These are phyloP conservation scores for Acanthisitta chloris DNA, from an alignment of 2,113 vertebrate genomes.

Conservation along the genomic window DNA sequence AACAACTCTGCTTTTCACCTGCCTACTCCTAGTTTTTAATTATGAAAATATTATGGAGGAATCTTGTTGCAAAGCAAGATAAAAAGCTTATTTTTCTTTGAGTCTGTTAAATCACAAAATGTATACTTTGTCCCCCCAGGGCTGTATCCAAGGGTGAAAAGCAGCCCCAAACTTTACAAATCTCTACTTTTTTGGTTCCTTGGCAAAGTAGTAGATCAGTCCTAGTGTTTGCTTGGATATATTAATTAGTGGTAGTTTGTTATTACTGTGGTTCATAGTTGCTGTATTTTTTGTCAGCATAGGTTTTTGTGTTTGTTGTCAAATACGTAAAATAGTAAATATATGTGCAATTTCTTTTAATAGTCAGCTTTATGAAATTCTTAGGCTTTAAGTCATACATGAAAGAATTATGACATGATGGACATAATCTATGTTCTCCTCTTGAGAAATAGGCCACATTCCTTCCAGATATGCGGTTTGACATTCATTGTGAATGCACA, in stretches of 20 bases:
- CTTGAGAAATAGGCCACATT: neutral
- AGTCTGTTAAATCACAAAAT: neutral
- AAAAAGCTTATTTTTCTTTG: slow-evolving; percentile 3
- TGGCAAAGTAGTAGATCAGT: neutral
- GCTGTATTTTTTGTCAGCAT: neutral
- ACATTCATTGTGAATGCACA: neutral
- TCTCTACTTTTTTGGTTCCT: neutral
- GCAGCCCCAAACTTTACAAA: neutral
- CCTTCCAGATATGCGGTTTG: neutral
- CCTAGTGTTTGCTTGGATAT: neutral
- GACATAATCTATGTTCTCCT: neutral
- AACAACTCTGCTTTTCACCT: slow-evolving; percentile 38
- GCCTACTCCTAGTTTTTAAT: slow-evolving; percentile 34
- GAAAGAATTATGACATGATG: neutral
- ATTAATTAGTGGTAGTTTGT: neutral
- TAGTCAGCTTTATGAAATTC: neutral
- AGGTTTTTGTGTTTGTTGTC: neutral
- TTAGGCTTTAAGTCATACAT: neutral
- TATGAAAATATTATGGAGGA: slow-evolving; percentile 37
- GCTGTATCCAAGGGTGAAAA: neutral
- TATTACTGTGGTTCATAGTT: neutral
- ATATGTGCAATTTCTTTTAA: neutral
- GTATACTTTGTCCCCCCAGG: neutral
- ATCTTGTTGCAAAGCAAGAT: neutral
- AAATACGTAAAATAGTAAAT: neutral